A percentile compares a stretch with the other conserved stretches of the same genome.
Evolutionary conservation across 1,140 invertebrate species (phyloP).

Genomic region (Sarcophaga bullata): DNA sequence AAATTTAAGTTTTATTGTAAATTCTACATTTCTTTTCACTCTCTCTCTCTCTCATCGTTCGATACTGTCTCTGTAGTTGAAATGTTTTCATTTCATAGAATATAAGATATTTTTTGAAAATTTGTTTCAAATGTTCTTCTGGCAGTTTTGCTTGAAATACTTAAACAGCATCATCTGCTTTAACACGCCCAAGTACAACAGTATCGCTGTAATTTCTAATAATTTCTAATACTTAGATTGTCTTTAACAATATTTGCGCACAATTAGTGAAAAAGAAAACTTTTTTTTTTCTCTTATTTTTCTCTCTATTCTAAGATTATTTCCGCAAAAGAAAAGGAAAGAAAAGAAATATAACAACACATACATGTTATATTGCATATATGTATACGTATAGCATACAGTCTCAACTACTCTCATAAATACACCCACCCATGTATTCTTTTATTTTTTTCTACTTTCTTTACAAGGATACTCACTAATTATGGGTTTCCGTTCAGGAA

Average conservation of each 20-base stretch:
- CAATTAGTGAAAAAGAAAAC: conserved; percentile 37
- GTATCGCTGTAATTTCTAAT: not conserved
- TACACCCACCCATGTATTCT: not conserved
- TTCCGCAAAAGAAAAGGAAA: not conserved
- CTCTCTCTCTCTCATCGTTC: not conserved
- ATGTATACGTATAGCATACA: not conserved
- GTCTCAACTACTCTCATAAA: not conserved
- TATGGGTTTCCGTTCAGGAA: conserved; percentile 34
- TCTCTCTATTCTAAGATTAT: not conserved
- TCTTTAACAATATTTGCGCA: conserved; percentile 40
- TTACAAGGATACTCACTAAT: conserved; percentile 31
- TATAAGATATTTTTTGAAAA: not conserved
- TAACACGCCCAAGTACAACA: conserved; percentile 34
- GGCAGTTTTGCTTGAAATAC: not conserved
- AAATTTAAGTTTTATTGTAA: conserved; percentile 40
- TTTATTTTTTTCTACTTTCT: not conserved
- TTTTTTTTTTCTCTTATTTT: conserved; percentile 22
- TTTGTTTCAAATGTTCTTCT: not conserved
- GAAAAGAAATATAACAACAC: too few species aligned
- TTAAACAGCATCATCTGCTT: conserved; percentile 32
- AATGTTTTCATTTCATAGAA: not conserved
- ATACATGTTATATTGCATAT: conserved; percentile 11
- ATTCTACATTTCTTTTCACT: not conserved
- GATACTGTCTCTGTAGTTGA: not conserved
- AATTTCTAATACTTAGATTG: conserved; percentile 41